A percentile compares a stretch with the other conserved stretches of the same genome.
phyloP scores from a whole-genome alignment of 2,113 vertebrate species.

The Ptilorrhoa leucosticta region DNA sequence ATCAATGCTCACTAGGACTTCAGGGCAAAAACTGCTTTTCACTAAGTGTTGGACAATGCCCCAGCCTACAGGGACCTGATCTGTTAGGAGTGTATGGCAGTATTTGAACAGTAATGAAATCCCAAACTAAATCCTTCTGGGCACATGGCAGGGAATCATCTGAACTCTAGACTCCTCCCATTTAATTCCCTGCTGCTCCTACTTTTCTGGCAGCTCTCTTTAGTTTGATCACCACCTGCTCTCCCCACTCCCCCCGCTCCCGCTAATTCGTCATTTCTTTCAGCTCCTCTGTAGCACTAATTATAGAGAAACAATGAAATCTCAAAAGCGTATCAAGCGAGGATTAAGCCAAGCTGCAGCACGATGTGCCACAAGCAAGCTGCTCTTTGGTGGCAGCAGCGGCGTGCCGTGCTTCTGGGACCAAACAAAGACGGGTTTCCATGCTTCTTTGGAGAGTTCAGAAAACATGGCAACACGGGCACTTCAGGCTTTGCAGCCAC shows the following conservation, averaged over 20 bases:
- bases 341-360: constrained; percentile 38
- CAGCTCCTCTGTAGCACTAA: constrained; percentile 52
- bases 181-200: constrained; percentile 56
- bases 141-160: constrained; percentile 5
- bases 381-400: constrained; percentile 1
- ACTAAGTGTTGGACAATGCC: neutral
- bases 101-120: constrained; percentile 26
- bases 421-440: neutral
- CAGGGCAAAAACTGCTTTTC: neutral
- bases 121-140: constrained; percentile 32
- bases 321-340: constrained; percentile 30
- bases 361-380: constrained; percentile 17
- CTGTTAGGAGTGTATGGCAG: neutral
- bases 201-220: constrained; percentile 44
- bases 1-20: neutral
- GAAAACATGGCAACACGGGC: neutral
- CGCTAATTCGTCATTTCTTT: constrained; percentile 21
- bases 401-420: neutral
- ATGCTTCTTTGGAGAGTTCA: neutral
- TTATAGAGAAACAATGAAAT: constrained; percentile 62
- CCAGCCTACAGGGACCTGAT: neutral
- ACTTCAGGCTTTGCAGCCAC: neutral
- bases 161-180: neutral
- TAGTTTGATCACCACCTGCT: constrained; percentile 57
- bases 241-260: constrained; percentile 6